These are phyloP conservation scores for Mus pahari DNA, from an alignment of 2,113 vertebrate genomes.

Conservation along the genomic window DNA sequence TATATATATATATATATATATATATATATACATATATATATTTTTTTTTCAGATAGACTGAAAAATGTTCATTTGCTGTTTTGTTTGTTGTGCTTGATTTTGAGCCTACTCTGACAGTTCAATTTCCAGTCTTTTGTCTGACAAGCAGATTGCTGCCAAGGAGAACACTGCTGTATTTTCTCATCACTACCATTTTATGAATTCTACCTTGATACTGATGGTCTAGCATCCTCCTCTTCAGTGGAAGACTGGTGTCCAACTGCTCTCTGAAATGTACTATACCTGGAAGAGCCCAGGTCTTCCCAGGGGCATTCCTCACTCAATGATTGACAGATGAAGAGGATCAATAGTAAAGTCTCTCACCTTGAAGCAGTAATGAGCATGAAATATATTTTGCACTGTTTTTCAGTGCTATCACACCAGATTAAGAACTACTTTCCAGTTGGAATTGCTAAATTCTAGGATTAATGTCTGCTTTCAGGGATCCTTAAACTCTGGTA, in stretches of 20 bases:
- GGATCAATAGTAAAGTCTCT: background rate
- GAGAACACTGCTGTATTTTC: background rate
- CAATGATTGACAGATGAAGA: background rate
- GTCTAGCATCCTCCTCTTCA: background rate
- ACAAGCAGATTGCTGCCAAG: rapidly evolving
- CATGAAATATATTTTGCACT: background rate
- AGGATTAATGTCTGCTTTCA: background rate
- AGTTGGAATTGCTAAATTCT: background rate
- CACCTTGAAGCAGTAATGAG: background rate
- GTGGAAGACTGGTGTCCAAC: background rate
- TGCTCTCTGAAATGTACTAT: background rate
- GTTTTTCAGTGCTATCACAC: background rate
- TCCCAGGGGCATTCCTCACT: background rate
- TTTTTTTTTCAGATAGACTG: background rate
- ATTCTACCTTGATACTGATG: background rate
- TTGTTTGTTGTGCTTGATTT: background rate
- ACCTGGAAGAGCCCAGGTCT: background rate
- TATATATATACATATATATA: too few species aligned
- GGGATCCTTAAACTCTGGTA: background rate
- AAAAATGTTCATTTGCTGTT: background rate
- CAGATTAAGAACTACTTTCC: background rate
- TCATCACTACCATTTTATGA: background rate
- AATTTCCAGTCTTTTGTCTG: background rate
- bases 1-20: too few species aligned
- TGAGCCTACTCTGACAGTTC: background rate